phyloP scores from a whole-genome alignment of 1,140 invertebrate genomes.

The Trypoxylus dichotomus region DNA sequence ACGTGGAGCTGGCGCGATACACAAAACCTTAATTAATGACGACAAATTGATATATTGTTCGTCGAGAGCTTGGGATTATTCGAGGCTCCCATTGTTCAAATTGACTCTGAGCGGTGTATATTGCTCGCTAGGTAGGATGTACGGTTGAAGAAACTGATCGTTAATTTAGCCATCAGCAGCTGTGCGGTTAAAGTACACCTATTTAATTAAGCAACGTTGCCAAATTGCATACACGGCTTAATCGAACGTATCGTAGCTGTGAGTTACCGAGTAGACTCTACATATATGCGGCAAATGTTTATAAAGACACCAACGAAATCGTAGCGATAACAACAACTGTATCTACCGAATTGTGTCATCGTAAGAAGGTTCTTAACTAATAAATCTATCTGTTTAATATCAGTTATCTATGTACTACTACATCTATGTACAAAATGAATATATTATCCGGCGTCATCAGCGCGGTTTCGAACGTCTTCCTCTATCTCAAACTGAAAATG shows the following conservation, averaged over 20 bases:
- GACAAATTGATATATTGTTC: constrained; percentile 7
- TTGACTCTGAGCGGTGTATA: not conserved
- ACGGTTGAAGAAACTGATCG: not conserved
- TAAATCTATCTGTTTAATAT: too few species aligned
- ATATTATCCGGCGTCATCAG: too few species aligned
- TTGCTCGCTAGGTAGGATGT: not conserved
- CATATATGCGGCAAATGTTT: too few species aligned
- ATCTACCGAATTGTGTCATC: too few species aligned
- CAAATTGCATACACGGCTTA: not conserved
- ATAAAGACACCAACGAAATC: too few species aligned
- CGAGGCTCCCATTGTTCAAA: not conserved
- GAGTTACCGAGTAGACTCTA: not conserved
- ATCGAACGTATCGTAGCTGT: not conserved
- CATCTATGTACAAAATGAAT: too few species aligned
- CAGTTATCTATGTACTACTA: too few species aligned
- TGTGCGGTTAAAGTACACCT: not conserved
- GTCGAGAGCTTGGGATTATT: not conserved
- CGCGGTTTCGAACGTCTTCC: too few species aligned
- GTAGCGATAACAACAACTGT: too few species aligned
- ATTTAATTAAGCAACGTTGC: not conserved
- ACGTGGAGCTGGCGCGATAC: not conserved
- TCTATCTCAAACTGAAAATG: too few species aligned
- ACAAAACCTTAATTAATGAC: constrained; percentile 7
- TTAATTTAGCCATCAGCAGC: constrained; percentile 6
- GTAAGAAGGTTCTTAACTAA: too few species aligned